Evolutionary conservation across 2,888 invertebrate genomes (phyloP).

Genomic region (Schizaphis graminum): DNA sequence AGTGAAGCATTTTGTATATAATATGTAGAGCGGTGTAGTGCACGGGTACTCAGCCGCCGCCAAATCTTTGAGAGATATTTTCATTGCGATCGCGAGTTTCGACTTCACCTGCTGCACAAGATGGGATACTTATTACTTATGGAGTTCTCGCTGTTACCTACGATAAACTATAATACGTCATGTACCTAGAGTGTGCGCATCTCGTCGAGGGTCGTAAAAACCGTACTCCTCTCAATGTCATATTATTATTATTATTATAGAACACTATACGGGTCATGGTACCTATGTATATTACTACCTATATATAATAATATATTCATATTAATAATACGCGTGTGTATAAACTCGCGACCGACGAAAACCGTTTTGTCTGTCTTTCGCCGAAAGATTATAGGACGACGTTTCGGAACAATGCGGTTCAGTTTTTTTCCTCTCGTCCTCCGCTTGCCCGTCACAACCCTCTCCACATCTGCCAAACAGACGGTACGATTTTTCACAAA

Average conservation of each 20-base stretch:
- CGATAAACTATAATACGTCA: neutral
- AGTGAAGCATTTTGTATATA: no score
- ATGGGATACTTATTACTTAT: neutral
- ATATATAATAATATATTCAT: neutral
- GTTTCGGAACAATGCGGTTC: constrained; percentile 14
- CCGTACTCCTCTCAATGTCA: neutral
- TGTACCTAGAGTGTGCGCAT: neutral
- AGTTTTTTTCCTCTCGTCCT: neutral
- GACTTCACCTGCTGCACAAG: neutral
- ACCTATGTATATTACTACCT: neutral
- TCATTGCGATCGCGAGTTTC: neutral
- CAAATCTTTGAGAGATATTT: neutral
- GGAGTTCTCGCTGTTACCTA: neutral
- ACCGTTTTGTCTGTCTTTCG: neutral
- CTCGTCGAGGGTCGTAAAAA: neutral
- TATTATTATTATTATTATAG: neutral
- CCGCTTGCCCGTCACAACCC: neutral
- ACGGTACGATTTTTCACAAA: constrained; percentile 10
- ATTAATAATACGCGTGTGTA: neutral
- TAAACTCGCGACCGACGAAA: neutral
- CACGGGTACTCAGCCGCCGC: neutral
- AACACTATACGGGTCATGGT: neutral
- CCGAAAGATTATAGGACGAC: neutral
- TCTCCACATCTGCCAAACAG: neutral
- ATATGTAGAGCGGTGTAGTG: no score